Base-by-base conservation (phyloP, 2,113 vertebrate species). In the Anthoscopus minutus region DNA sequence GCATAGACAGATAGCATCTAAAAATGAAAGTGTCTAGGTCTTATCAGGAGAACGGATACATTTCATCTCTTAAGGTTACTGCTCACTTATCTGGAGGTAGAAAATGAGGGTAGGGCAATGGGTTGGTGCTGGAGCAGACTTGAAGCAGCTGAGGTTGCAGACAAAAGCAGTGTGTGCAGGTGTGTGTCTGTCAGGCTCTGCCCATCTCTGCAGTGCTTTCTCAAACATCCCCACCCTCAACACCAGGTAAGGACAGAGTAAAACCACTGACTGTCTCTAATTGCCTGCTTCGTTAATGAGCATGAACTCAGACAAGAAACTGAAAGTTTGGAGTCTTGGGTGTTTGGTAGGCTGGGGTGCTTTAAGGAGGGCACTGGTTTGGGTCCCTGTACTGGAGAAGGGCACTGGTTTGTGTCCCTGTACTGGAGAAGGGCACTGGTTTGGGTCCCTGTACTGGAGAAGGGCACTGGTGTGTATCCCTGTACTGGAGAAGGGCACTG, bases 101-200 rank as follows among this genome's bases (percentile, higher is more conserved):
- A 30, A 69, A 64, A 20, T 4, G n/a, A 67, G 57, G 13, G 1
- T 28, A 4, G 42, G 31, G 24, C 33, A 5, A 2, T 6, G 47
- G 19, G 10, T 3, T 38, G 28, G 23, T 45, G 22, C 19, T 22
- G 19, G 27, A 10, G 11, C 73, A 48, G 13, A 9, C 24, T 24
- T 5, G 3, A 9, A 25, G 7, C 35, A 7, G 1, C 0, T 7
- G 10, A 25, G 18, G 10, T 40, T 54, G 15, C 44, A 60, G 44
- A 3, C 12, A 35, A 6, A 62, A 42, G 27, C 38, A 40, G 7
- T 0, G 7, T 28, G 33, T 21, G 60, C 23, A 18, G 9, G 1
- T 15, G 37, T 47, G 9, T 51, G 25, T 37, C 16, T 61, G 38
- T 8, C 27, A 8, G 42, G 50, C 60, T 74, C 13, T 70, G 45